Base-by-base conservation (phyloP, 2,797 vertebrate genomes). In the Clarias platycephalus region DNA sequence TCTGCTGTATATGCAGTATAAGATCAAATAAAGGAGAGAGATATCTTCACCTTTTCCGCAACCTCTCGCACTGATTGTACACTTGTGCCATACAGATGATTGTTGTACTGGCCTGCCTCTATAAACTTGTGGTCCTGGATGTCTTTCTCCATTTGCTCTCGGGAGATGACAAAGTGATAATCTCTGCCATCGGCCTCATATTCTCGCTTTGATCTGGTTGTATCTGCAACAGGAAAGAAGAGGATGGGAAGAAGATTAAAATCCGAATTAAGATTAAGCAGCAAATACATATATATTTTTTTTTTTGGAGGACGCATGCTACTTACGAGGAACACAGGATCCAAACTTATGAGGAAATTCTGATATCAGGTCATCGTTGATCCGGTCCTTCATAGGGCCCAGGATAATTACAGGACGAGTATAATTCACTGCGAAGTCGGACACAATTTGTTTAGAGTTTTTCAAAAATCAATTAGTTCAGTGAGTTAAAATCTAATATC, bases 111-210 rank as follows among this genome's bases (percentile, higher is more conserved):
- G 26, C 98, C 98, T 9, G 98, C 98, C 93, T 99, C 98, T 53
- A 99, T 99, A 92, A 99, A 99, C 90, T 97, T 97, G 93, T 99
- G 98, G 89, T 99, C 98, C 89, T 99, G 98, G 87, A 99, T 99
- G 91, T 99, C 98, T 87, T 93, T 95, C 92, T 99, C 98, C 98
- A 99, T 99, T 84, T 97, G 96, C 77, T 99, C 98, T 91, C 98
- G 95, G 83, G 97, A 98, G 86, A 95, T 93, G 91, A 99, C 97
- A 94, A 99, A 99, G 92, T 99, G 98, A 90, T 99, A 99, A 93
- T 99, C 98, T 91, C 97, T 94, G 81, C 96, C 96, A 53, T 99
- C 97, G 86, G 98, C 96, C 90, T 99, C 98, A 44, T 99, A 99
- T 89, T 99, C 98, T 87, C 98, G 95, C 88, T 97, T 97, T 58